Evolutionary conservation across 2,888 invertebrate genomes (phyloP), one percentile per base, ranked within the genome.

Genomic region (Acleris holmiana): DNA sequence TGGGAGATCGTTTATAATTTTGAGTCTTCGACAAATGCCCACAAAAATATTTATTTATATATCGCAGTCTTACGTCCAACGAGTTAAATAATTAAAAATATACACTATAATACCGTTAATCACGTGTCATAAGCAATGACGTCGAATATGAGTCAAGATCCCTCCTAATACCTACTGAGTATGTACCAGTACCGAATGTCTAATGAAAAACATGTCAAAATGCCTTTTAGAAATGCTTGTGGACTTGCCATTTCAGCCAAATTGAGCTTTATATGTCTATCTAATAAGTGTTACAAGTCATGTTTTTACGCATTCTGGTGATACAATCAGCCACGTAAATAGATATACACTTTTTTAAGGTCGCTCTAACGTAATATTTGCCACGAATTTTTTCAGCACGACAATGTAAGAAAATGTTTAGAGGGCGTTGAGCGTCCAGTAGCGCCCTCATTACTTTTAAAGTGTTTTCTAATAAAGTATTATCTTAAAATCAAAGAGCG

Each of bases 1-100:
- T 72, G 74, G 77, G 85, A 85, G 85, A 85, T 85, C 85, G 73
- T 77, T 78, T 73, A 69, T 63, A 76, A 75, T 77, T 79, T 79
- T 72, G 75, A 76, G 73, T 75, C 67, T 72, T 67, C 69, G 73
- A 76, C 74, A 78, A 80, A 78, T 76, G 75, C 76, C 76, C 77
- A 73, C 71, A 71, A 69, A 61, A 64, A 67, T 69, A 72, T 59
- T 46, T 29, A 64, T 59, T 41, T 35, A 40, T 25, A 8, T 44
- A 41, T 21, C 55, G 18, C 64, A 63, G 18, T 54, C 57, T 58
- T 53, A 29, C 48, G 23, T 64, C 35, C 51, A 17, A 19, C 46
- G 58, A 63, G 57, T 64, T 54, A 41, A 64, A 58, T 64, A 41
- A 58, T 58, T 17, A 64, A 53, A 64, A 63, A 58, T n/a, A 49